A percentile compares a stretch with the other conserved stretches of the same genome.
phyloP scores from a whole-genome alignment of 1,140 invertebrate genomes.

The Ephestia elutella region DNA sequence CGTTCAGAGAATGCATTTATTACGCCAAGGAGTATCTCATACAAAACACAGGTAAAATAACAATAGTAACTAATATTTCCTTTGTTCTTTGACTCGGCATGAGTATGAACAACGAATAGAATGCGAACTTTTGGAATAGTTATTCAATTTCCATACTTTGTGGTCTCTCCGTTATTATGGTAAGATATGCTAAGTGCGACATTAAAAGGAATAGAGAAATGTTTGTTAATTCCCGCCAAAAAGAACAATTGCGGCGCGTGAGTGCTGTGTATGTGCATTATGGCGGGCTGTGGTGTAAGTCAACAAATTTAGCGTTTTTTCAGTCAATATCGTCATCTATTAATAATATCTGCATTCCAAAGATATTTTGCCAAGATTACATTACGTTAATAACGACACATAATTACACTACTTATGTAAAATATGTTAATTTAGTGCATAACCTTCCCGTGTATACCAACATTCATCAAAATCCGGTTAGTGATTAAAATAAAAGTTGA shows the following conservation, averaged over 20 bases:
- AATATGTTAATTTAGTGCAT: no score
- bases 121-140: not conserved
- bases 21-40: no score
- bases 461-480: no score
- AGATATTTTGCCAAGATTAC: no score
- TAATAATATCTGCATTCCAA: no score
- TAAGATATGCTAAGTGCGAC: conserved; percentile 42
- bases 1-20: no score
- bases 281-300: conserved; percentile 23
- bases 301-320: not conserved
- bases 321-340: no score
- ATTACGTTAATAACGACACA: no score
- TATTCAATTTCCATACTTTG: conserved; percentile 3
- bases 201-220: conserved; percentile 63
- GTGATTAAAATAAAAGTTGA: no score
- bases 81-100: not conserved
- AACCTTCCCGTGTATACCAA: no score
- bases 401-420: no score
- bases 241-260: conserved; percentile 55
- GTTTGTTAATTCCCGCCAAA: conserved; percentile 63
- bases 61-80: not conserved
- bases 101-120: not conserved
- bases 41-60: no score
- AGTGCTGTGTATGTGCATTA: conserved; percentile 57
- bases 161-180: conserved; percentile 4